Conservation (phyloP, 1,140 invertebrate genomes). For the Dinoponera quadriceps region DNA sequence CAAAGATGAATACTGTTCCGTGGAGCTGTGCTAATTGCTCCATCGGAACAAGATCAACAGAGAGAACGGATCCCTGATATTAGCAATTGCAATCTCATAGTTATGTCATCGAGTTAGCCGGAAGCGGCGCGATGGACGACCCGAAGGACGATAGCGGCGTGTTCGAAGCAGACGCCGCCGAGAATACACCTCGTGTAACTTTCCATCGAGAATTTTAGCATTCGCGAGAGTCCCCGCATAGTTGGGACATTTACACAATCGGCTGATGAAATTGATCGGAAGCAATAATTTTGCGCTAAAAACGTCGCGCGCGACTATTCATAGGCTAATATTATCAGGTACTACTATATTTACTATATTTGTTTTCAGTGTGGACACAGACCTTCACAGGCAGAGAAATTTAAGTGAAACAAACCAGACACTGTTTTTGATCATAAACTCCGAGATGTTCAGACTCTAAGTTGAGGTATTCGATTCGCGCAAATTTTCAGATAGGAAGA, state of each 20-base stretch:
- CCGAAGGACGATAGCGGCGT: conserved; percentile 1
- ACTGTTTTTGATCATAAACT: too few relatives aligned
- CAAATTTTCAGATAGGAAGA: neutral
- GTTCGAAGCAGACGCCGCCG: neutral
- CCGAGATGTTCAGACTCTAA: too few relatives aligned
- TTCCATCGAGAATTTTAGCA: neutral
- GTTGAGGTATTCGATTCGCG: neutral
- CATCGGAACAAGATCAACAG: conserved; percentile 49
- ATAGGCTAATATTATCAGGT: too few relatives aligned
- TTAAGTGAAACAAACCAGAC: too few relatives aligned
- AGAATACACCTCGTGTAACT: neutral
- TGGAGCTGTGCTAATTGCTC: conserved; percentile 60
- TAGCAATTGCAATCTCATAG: conserved; percentile 63
- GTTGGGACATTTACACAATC: neutral
- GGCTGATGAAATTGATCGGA: neutral
- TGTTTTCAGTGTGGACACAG: too few relatives aligned
- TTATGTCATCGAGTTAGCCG: conserved; percentile 29
- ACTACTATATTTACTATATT: too few relatives aligned
- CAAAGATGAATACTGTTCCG: conserved; percentile 55
- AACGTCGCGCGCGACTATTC: neutral
- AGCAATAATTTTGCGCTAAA: neutral
- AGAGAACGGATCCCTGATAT: conserved; percentile 46
- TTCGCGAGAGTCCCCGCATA: neutral
- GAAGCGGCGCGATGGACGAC: neutral
- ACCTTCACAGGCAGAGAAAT: too few relatives aligned